Conservation (phyloP, 2,113 vertebrate genomes). For the Vimba vimba region DNA sequence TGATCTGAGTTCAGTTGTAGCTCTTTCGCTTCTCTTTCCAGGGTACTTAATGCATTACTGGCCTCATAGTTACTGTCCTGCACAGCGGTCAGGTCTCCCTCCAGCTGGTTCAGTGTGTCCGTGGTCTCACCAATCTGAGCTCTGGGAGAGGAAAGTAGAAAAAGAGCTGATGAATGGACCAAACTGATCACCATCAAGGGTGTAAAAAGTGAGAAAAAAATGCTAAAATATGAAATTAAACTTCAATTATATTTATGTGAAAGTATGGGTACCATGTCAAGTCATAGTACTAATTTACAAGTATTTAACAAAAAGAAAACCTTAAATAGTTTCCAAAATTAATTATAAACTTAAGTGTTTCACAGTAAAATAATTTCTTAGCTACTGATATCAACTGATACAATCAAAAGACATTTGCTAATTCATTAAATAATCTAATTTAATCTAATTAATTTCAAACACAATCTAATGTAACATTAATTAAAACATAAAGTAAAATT, state of each 20-base stretch:
- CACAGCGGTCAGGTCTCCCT: slow-evolving; percentile 84
- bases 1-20: slow-evolving; percentile 88
- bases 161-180: not conserved
- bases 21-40: slow-evolving; percentile 85
- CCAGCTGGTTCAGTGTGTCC: slow-evolving; percentile 84
- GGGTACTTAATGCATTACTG: slow-evolving; percentile 82
- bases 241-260: not conserved
- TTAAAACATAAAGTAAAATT: not conserved
- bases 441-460: not conserved
- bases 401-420: not conserved
- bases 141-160: slow-evolving; percentile 65
- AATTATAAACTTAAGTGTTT: not conserved
- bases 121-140: slow-evolving; percentile 86
- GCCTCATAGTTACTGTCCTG: slow-evolving; percentile 92
- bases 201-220: not conserved
- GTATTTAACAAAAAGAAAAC: not conserved
- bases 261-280: not conserved
- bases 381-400: not conserved
- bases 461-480: not conserved
- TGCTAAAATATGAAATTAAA: not conserved
- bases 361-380: not conserved
- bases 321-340: not conserved
- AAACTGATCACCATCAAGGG: not conserved
- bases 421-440: not conserved
- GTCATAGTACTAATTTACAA: not conserved